A percentile compares a stretch with the other conserved stretches of the same genome.
These are phyloP conservation scores for Ditula angustiorana DNA, from an alignment of 2,888 invertebrate genomes.

Conservation along the genomic window DNA sequence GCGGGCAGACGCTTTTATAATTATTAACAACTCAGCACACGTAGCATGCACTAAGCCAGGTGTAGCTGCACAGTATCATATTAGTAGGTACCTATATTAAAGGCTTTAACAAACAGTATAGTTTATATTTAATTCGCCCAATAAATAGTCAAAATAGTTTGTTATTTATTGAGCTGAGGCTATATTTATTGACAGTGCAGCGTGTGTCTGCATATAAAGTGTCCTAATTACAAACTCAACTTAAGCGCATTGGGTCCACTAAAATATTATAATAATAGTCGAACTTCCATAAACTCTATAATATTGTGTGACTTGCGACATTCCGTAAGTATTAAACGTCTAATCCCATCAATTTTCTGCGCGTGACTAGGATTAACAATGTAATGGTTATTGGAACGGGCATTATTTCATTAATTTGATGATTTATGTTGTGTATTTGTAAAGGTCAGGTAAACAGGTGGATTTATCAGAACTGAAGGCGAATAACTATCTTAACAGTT, in stretches of 20 bases:
- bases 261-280: constrained; percentile 2
- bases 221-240: constrained; percentile 12
- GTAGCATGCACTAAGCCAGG: too few relatives aligned
- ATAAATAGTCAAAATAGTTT: constrained; percentile 26
- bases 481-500: background rate
- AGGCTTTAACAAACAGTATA: too few relatives aligned
- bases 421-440: constrained; percentile 13
- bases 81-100: too few relatives aligned
- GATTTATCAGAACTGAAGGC: constrained; percentile 4
- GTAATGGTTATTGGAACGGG: constrained; percentile 18
- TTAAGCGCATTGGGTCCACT: background rate
- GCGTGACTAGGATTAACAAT: constrained; percentile 33
- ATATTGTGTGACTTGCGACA: constrained; percentile 19
- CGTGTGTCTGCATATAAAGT: constrained; percentile 28
- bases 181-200: constrained; percentile 13
- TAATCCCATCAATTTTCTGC: constrained; percentile 24
- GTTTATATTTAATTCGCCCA: constrained; percentile 8
- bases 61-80: too few relatives aligned
- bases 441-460: constrained; percentile 15
- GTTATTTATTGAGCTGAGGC: constrained; percentile 14
- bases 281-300: constrained; percentile 17
- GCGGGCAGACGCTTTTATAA: background rate
- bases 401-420: constrained; percentile 24
- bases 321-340: constrained; percentile 12
- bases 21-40: too few relatives aligned